A percentile compares a stretch with the other conserved stretches of the same genome.
Evolutionary conservation across 2,797 vertebrate species (phyloP).

Genomic region (Macropodus opercularis): DNA sequence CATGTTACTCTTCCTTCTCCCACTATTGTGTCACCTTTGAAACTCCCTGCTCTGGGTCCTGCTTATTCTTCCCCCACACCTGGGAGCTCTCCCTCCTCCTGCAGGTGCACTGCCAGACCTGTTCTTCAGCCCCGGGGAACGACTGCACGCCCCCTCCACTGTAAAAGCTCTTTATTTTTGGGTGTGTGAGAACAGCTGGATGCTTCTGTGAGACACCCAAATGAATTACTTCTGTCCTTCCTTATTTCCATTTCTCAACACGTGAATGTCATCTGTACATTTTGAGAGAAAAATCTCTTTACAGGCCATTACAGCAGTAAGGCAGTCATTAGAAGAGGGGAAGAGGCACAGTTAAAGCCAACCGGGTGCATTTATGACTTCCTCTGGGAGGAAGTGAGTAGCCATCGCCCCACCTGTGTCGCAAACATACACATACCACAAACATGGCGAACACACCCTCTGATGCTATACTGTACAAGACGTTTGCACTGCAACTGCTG

Average conservation of each 20-base stretch:
- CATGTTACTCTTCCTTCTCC: conserved; percentile 12
- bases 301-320: conserved; percentile 71
- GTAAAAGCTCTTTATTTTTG: conserved; percentile 71
- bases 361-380: conserved; percentile 90
- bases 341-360: conserved; percentile 81
- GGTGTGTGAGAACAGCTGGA: conserved; percentile 70
- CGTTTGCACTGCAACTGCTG: no score
- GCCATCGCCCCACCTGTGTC: conserved; percentile 83
- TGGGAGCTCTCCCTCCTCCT: conserved; percentile 36
- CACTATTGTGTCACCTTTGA: conserved; percentile 12
- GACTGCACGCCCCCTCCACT: conserved; percentile 51
- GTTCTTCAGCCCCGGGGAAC: conserved; percentile 47
- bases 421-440: conserved; percentile 79
- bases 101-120: conserved; percentile 76
- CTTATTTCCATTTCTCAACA: conserved; percentile 27
- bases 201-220: conserved; percentile 62
- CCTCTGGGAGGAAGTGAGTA: conserved; percentile 91
- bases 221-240: conserved; percentile 48
- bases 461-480: conserved; percentile 40
- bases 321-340: conserved; percentile 83
- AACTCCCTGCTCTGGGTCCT: conserved; percentile 13
- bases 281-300: conserved; percentile 30
- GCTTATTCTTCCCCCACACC: conserved; percentile 23
- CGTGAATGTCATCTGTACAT: conserved; percentile 12
- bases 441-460: conserved; percentile 59